Base-by-base conservation (phyloP, 2,888 invertebrate species). In the Hypomecis atomaria region DNA sequence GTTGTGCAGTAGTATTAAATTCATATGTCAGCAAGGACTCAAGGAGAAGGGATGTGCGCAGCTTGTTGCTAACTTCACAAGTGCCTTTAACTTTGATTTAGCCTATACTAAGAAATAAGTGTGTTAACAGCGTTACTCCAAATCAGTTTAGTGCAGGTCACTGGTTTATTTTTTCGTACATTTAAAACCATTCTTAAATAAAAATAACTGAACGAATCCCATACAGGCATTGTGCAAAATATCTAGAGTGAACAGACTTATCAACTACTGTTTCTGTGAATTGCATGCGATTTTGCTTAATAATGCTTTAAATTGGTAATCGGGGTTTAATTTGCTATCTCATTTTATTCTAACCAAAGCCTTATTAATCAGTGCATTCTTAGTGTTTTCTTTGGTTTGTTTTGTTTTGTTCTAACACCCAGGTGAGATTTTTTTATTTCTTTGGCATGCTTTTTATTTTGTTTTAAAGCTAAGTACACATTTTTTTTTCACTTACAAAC, bases 391-490 rank as follows among this genome's bases (percentile, higher is more conserved):
- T 49, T 36, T 4, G 5, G 36, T 40, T 43, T 43, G 4, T 47
- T 56, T 38, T 54, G 50, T 13, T 52, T 40, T 6, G 43, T 54
- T 43, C 0, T 43, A 43, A 43, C 42, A 53, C 34, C n/a, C 43
- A 54, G 54, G 54, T 54, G 54, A 54, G 54, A 54, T 36, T 52
- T 43, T 54, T 3, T 34, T 54, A 11, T 54, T 34, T 53, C 8
- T 7, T 33, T 6, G 11, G 11, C 11, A 54, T 54, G 43, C 10
- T 53, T 66, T 59, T 40, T 6, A 23, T 33, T 40, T 10, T 8
- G 1, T 49, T 11, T 11, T 1, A 48, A 33, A 34, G 5, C 44
- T 6, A 10, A 10, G 5, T 23, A 9, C 47, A 47, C 33, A 5
- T 0, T 49, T 48, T 37, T 36, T 7, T 36, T 1, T 49, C 3